Conservation (phyloP, 2,888 invertebrate species). For the Philereme transversata region DNA sequence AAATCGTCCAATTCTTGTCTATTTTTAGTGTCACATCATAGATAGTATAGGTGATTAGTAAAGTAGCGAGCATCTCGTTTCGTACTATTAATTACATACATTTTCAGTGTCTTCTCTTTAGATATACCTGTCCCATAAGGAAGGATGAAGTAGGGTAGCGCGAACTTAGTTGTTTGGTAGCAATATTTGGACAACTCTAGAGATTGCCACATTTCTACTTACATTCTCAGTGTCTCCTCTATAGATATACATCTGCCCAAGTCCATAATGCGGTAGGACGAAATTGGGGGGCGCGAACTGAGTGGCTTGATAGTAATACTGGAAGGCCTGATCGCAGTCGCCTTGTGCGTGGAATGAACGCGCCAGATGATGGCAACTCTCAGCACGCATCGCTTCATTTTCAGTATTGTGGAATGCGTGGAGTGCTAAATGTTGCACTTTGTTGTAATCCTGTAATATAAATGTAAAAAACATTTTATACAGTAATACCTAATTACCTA, state of each 20-base stretch:
- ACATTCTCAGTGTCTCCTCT: conserved; percentile 97
- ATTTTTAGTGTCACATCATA: too few relatives aligned
- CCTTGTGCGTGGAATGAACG: conserved; percentile 97
- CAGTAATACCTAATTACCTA: too few relatives aligned
- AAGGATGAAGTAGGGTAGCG: conserved; percentile 96
- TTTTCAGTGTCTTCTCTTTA: conserved; percentile 92
- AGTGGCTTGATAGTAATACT: conserved; percentile 99
- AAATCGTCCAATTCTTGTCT: too few relatives aligned
- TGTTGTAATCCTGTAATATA: conserved; percentile 90
- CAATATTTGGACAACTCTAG: conserved; percentile 93
- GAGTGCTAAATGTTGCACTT: conserved; percentile 97
- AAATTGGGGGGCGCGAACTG: conserved; percentile 98
- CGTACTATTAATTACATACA: neutral
- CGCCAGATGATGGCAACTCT: conserved; percentile 98
- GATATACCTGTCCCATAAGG: conserved; percentile 99
- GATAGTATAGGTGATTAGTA: too few relatives aligned
- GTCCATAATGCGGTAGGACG: conserved; percentile 98
- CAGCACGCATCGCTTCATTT: conserved; percentile 99
- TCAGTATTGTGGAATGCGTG: conserved; percentile 99
- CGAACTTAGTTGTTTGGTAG: conserved; percentile 99
- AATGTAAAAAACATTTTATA: too few relatives aligned
- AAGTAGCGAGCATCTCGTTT: too few relatives aligned
- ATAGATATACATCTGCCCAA: conserved; percentile 99
- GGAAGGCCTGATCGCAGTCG: conserved; percentile 98
- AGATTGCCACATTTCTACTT: conserved; percentile 57